Base-by-base conservation (phyloP, 2,888 invertebrate genomes). In the Drosophila mayaguana region DNA sequence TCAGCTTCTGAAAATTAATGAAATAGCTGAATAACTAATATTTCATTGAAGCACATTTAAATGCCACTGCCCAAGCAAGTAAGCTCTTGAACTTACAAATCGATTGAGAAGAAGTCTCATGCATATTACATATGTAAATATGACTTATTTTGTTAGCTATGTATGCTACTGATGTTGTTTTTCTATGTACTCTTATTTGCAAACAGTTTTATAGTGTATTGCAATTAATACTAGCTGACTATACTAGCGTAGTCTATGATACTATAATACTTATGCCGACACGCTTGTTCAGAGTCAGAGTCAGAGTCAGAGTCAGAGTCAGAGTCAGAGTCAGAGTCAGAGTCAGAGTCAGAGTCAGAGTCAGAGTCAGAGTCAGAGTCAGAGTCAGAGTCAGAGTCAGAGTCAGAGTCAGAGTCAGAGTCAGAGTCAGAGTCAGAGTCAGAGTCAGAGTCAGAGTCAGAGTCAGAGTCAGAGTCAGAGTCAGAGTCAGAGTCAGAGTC, bases 241-340 rank as follows among this genome's bases (percentile, higher is more conserved):
- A 20, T 32, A 2, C 28, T 45, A 28, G 61, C 36, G 8, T 38
- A n/a, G 25, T 18, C 7, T 38, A 40, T 40, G 32, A n/a, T 16
- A 36, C 8, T 50, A 40, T 40, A n/a, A 36, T 34, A 1, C n/a
- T 38, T n/a, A 7, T 6, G 53, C 25, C n/a, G 25, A 11, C 16
- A 38, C n/a, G 25, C 12, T 28, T n/a, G 32, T 11, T 53, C 51
- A 36, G 22, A 53, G 18, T 61, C 32, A 38, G 34, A 73, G 3
- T 50, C 38, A 16, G 8, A 51, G 8, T 51, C 51, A 20, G 28
- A 48, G n/a, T 28, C n/a, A 18, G 6, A 50, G 32, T 50, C 18
- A 18, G 2, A 32, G n/a, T 50, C 28, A 32, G 2, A 50, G 12
- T 50, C 48, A 32, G 12, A 50, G 28, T 50, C 32, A 34, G 0